These are phyloP conservation scores for Pedionomus torquatus DNA, from an alignment of 2,113 vertebrate genomes.

Conservation along the genomic window DNA sequence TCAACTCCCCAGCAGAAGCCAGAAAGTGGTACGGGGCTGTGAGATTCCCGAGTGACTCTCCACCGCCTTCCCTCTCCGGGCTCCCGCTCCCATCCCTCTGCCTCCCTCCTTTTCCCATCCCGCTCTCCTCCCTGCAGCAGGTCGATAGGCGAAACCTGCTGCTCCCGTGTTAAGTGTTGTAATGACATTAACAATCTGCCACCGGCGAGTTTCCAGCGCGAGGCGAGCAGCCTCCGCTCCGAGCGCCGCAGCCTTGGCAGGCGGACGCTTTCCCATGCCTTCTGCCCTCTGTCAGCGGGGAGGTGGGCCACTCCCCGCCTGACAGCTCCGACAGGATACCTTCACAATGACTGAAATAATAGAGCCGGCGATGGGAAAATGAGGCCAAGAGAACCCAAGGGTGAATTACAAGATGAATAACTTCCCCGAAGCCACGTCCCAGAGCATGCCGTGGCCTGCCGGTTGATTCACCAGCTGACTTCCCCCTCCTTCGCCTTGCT, in stretches of 20 bases:
- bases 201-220: constrained; percentile 46
- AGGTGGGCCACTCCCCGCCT: constrained; percentile 62
- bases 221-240: constrained; percentile 30
- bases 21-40: not conserved
- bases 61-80: not conserved
- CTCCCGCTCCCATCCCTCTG: not conserved
- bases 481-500: constrained; percentile 18
- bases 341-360: constrained; percentile 52
- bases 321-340: constrained; percentile 70
- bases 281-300: constrained; percentile 57
- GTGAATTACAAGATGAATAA: constrained; percentile 56
- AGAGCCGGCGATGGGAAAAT: constrained; percentile 50
- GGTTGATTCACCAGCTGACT: constrained; percentile 59
- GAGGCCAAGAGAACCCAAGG: constrained; percentile 59
- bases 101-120: not conserved
- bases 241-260: constrained; percentile 28
- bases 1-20: not conserved
- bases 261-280: constrained; percentile 68
- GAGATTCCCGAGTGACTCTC: not conserved
- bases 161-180: not conserved
- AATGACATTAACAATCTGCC: constrained; percentile 34
- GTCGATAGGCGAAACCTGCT: constrained; percentile 77
- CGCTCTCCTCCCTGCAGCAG: not conserved
- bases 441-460: constrained; percentile 60
- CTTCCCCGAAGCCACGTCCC: constrained; percentile 45